Conservation (phyloP, 2,797 vertebrate genomes). For the Tangara arthus region DNA sequence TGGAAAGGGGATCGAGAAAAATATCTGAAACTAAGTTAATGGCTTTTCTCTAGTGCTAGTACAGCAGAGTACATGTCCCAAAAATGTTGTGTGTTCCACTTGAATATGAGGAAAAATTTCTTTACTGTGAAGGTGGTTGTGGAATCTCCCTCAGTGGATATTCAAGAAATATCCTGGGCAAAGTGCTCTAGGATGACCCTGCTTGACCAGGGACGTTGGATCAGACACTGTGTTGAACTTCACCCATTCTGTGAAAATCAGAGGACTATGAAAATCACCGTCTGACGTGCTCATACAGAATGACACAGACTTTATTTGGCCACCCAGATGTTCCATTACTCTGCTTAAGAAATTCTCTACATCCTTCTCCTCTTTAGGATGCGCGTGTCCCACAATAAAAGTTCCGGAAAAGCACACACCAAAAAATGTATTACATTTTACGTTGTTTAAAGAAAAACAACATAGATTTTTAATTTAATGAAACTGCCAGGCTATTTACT, state of each 20-base stretch:
- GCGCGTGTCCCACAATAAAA: background rate
- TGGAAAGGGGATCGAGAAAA: background rate
- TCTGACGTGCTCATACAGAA: background rate
- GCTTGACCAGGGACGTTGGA: background rate
- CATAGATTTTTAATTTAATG: background rate
- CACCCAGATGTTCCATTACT: background rate
- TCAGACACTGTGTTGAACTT: background rate
- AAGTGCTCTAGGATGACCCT: background rate
- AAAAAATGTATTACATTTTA: background rate
- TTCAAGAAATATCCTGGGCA: background rate
- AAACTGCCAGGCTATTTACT: background rate
- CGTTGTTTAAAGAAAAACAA: background rate
- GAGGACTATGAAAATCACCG: background rate
- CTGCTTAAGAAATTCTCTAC: background rate
- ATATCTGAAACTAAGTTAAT: background rate
- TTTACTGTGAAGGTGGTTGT: background rate
- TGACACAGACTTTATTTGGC: background rate
- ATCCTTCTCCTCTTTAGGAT: background rate
- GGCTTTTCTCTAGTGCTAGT: background rate
- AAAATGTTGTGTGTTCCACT: background rate
- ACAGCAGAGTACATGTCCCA: background rate
- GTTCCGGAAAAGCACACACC: background rate
- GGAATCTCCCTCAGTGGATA: background rate
- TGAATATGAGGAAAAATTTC: background rate
- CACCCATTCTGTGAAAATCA: background rate